These are phyloP conservation scores for Chaunax sp. DNA, from an alignment of 2,797 vertebrate species.

Conservation along the genomic window DNA sequence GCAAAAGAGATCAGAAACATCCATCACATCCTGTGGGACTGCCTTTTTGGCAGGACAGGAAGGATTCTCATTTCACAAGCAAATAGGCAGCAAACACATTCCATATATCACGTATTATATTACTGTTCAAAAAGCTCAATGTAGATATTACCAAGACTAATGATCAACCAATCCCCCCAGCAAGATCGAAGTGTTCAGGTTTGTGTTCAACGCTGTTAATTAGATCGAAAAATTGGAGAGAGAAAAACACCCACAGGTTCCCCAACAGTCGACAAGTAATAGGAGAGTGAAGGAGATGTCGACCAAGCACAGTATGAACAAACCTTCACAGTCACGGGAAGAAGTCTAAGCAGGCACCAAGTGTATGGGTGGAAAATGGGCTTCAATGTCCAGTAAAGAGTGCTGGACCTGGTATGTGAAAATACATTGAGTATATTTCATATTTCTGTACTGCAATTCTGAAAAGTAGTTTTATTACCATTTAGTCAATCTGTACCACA, in stretches of 20 bases:
- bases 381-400: neutral
- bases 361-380: conserved; percentile 3
- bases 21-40: conserved; percentile 11
- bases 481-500: neutral
- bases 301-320: neutral
- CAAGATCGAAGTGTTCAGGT: neutral
- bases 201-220: conserved; percentile 8
- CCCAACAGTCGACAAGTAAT: no score
- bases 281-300: neutral
- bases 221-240: no score
- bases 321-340: neutral
- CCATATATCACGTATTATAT: conserved; percentile 6
- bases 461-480: neutral
- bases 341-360: neutral
- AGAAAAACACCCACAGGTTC: neutral
- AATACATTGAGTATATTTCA: neutral
- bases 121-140: neutral
- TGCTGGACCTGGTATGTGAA: neutral
- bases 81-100: conserved; percentile 25
- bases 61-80: conserved; percentile 34
- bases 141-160: conserved; percentile 14
- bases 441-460: neutral
- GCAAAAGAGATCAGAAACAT: conserved; percentile 13
- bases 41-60: conserved; percentile 20
- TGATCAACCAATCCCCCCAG: neutral